Evolutionary conservation across 2,888 invertebrate genomes (phyloP).

Genomic region (Hybos culiciformis): DNA sequence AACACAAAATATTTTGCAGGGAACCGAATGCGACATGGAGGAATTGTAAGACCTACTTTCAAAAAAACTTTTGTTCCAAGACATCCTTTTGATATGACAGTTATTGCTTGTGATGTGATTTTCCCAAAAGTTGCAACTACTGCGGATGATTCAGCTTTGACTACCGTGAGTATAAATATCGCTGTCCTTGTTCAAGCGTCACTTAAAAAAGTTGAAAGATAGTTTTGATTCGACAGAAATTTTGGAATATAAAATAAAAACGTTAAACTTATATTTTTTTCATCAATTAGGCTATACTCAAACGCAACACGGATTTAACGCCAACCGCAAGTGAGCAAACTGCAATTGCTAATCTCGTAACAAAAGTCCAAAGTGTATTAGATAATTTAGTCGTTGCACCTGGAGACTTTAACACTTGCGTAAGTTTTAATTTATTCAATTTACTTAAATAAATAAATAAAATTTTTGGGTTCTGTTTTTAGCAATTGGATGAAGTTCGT

Average conservation of each 20-base stretch:
- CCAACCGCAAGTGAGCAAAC: slow-evolving; percentile 85
- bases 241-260: too few species aligned
- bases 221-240: background rate
- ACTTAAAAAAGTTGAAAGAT: background rate
- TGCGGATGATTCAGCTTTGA: slow-evolving; percentile 72
- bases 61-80: slow-evolving; percentile 52
- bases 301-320: slow-evolving; percentile 82
- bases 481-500: slow-evolving; percentile 87
- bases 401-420: slow-evolving; percentile 87
- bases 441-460: background rate
- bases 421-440: slow-evolving; percentile 40
- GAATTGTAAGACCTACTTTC: slow-evolving; percentile 50
- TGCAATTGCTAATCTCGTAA: slow-evolving; percentile 81
- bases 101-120: slow-evolving; percentile 58
- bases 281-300: slow-evolving; percentile 64
- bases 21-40: slow-evolving; percentile 43
- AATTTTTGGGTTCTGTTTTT: slow-evolving; percentile 12
- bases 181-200: background rate
- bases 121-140: slow-evolving; percentile 75
- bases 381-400: slow-evolving; percentile 92
- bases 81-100: slow-evolving; percentile 74
- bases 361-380: slow-evolving; percentile 86
- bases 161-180: slow-evolving; percentile 43
- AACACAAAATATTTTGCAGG: too few species aligned
- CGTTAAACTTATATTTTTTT: background rate